A percentile compares a stretch with the other conserved stretches of the same genome.
phyloP scores from a whole-genome alignment of 2,888 invertebrate genomes.

The Prosopocoilus inquinatus region DNA sequence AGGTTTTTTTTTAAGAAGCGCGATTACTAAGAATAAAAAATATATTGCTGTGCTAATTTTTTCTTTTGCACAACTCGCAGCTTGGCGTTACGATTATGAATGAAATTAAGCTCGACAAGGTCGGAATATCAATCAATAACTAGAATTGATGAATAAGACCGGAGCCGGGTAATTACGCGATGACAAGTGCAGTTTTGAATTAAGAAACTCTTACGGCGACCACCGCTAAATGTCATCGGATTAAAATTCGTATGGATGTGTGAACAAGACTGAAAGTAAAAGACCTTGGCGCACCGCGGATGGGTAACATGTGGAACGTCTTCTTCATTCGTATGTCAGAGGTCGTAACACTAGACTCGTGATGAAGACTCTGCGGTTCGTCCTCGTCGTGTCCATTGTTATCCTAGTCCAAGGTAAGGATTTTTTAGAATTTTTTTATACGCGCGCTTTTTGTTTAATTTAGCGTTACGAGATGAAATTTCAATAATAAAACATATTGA shows the following conservation, averaged over 20 bases:
- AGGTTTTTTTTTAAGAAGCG: too few relatives aligned
- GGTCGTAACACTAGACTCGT: neutral
- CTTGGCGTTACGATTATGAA: too few relatives aligned
- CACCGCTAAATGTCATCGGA: neutral
- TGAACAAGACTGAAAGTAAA: conserved; percentile 2
- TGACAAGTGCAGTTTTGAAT: neutral
- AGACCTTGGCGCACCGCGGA: conserved; percentile 15
- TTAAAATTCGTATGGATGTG: neutral
- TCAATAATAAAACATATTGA: neutral
- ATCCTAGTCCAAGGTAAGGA: neutral
- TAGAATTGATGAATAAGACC: too few relatives aligned
- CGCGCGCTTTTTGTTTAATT: neutral
- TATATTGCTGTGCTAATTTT: too few relatives aligned
- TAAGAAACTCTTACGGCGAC: neutral
- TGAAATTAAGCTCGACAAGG: too few relatives aligned
- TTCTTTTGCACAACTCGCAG: too few relatives aligned
- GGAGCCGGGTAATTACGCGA: too few relatives aligned
- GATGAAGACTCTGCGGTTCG: neutral
- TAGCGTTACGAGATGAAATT: neutral
- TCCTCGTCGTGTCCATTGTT: neutral
- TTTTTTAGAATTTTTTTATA: neutral
- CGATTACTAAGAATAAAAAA: too few relatives aligned
- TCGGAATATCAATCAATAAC: too few relatives aligned
- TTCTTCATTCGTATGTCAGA: conserved; percentile 19
- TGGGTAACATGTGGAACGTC: conserved; percentile 9